phyloP scores from a whole-genome alignment of 2,888 invertebrate genomes.

The Macroteleia sp. region DNA sequence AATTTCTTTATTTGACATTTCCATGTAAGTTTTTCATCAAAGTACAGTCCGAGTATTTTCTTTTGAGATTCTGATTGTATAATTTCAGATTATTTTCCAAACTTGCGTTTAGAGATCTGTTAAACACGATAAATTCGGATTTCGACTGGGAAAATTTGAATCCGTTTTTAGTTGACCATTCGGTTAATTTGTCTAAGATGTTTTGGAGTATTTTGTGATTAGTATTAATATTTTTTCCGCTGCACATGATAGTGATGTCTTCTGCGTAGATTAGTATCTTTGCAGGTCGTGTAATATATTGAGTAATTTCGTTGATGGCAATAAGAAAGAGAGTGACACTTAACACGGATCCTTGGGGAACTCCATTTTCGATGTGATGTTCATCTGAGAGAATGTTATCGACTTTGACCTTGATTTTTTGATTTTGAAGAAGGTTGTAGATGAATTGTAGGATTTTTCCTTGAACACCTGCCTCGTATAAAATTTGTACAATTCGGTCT shows the following conservation, averaged over 20 bases:
- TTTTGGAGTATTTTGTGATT: neutral
- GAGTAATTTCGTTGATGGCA: constrained; percentile 20
- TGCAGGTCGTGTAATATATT: constrained; percentile 12
- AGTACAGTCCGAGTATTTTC: neutral
- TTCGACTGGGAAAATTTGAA: constrained; percentile 56
- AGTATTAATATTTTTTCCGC: constrained; percentile 34
- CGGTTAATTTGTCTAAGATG: neutral
- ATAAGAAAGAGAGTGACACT: constrained; percentile 26
- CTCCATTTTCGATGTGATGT: neutral
- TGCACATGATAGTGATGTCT: constrained; percentile 31
- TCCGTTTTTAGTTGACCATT: constrained; percentile 38
- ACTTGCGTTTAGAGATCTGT: neutral
- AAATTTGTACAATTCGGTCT: neutral
- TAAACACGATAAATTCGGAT: neutral
- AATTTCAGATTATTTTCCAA: neutral
- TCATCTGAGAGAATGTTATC: neutral
- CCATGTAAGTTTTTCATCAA: neutral
- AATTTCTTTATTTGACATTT: neutral
- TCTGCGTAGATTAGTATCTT: constrained; percentile 39
- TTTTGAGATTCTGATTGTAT: neutral
- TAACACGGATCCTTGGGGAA: constrained; percentile 1
- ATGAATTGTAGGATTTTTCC: neutral
- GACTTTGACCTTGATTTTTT: neutral
- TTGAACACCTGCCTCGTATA: neutral
- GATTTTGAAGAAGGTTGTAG: neutral